Evolutionary conservation across 2,888 invertebrate genomes (phyloP), one percentile per base, ranked within the genome.

Genomic region (Xestobium rufovillosum): DNA sequence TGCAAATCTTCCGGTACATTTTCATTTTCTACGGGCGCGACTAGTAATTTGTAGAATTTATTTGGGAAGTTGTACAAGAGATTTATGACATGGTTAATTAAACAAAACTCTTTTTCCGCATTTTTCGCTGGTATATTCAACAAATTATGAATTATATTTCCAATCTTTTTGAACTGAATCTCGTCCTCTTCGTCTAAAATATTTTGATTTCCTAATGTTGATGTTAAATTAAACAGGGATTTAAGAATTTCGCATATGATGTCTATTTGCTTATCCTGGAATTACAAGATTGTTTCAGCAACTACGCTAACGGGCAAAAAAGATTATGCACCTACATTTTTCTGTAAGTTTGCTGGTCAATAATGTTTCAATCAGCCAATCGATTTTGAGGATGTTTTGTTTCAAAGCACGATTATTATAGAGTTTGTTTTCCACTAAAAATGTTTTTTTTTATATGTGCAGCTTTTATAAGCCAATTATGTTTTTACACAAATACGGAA

Each of bases 41-140:
- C 72, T 16, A 94, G 65, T 53, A 80, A 78, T 34, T 73, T 71
- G 54, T 83, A 87, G 59, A 80, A 83, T 37, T 69, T 70, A 13
- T 71, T 68, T n/a, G 90, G 89, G 48, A 92, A 78, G 60, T 84
- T 82, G 28, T 86, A 88, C 44, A 95, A 67, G 49, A 94, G 68
- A 67, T 94, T 88, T 4, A 87, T 76, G 42, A 86, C 76, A 65
- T 94, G 82, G 51, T 83, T 86, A 48, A 78, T 72, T 17, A 91
- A 65, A 43, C 80, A 80, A 56, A 78, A 73, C 34, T 75, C 66
- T 54, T 79, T 82, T 1, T 74, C 76, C 14, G 72, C 67, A 38
- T 67, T 69, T 14, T 69, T 62, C 2, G 75, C 69, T 31, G 71
- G 68, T 42, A 73, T 72, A 41, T 82, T 63, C 2, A 94, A 65